phyloP scores from a whole-genome alignment of 2,113 vertebrate species.

The Haemorhous mexicanus region DNA sequence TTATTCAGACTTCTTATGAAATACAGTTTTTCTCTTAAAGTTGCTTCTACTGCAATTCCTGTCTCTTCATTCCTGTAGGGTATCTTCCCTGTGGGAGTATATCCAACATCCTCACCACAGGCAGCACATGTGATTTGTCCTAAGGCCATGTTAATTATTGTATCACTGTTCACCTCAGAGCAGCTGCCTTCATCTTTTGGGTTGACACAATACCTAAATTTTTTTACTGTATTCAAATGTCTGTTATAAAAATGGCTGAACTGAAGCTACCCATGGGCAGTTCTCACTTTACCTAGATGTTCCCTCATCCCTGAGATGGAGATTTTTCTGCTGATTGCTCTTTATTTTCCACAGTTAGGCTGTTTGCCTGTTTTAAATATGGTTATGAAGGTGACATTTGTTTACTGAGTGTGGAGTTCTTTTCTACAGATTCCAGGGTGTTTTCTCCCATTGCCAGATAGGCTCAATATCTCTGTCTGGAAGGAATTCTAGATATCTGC shows the following conservation, averaged over 20 bases:
- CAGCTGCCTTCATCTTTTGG: neutral
- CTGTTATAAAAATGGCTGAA: neutral
- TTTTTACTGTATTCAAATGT: neutral
- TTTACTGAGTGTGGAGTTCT: neutral
- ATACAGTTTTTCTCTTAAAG: neutral
- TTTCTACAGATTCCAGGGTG: neutral
- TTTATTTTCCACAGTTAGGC: neutral
- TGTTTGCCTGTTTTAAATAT: neutral
- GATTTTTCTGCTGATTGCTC: neutral
- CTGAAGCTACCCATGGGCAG: neutral
- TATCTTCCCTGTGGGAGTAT: neutral
- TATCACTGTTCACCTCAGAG: neutral
- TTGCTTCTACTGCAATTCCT: neutral
- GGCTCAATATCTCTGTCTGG: neutral
- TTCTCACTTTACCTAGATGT: neutral
- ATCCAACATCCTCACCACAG: neutral
- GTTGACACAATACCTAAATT: neutral
- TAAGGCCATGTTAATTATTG: neutral
- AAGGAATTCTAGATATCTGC: neutral
- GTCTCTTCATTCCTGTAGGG: fast-evolving
- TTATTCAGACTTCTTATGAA: neutral
- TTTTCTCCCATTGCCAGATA: neutral
- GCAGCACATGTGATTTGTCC: neutral
- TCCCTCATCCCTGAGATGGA: neutral
- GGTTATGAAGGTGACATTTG: neutral